These are phyloP conservation scores for Cynodonichthys magdalenae DNA, from an alignment of 2,797 vertebrate species.

Conservation along the genomic window DNA sequence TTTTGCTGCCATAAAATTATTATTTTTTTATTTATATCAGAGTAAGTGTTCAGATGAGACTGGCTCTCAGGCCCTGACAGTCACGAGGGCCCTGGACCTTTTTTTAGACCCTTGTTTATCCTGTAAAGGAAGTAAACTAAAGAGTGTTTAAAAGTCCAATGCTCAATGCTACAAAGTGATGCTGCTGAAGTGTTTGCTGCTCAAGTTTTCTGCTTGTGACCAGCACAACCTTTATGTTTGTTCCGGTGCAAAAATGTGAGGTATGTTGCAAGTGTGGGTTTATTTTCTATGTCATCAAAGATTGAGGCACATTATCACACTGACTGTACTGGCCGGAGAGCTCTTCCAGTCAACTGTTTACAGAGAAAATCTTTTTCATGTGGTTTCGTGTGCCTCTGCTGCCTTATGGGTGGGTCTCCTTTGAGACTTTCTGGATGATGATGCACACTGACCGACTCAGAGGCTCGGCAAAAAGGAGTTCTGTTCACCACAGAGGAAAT, in stretches of 20 bases:
- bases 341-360: conserved; percentile 44
- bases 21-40: no score
- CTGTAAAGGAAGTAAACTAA: no score
- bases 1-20: no score
- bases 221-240: conserved; percentile 16
- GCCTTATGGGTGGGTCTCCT: conserved; percentile 68
- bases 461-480: conserved; percentile 62
- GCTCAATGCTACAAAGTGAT: no score
- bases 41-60: no score
- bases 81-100: no score
- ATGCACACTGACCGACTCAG: conserved; percentile 41
- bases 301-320: conserved; percentile 2
- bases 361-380: conserved; percentile 52
- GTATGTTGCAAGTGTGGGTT: conserved; percentile 44
- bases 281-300: conserved; percentile 36
- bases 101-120: no score
- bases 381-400: conserved; percentile 50
- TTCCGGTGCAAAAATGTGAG: conserved; percentile 21
- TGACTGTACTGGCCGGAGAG: conserved; percentile 17
- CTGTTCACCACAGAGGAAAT: conserved; percentile 77
- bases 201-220: conserved; percentile 22
- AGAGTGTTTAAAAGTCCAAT: no score
- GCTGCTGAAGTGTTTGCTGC: not conserved
- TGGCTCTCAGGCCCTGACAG: no score
- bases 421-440: conserved; percentile 56